Percentiles rank a stretch among this genome's conserved stretches.
Evolutionary conservation across 2,113 vertebrate species (phyloP).

Genomic region (Sigmodon hispidus): DNA sequence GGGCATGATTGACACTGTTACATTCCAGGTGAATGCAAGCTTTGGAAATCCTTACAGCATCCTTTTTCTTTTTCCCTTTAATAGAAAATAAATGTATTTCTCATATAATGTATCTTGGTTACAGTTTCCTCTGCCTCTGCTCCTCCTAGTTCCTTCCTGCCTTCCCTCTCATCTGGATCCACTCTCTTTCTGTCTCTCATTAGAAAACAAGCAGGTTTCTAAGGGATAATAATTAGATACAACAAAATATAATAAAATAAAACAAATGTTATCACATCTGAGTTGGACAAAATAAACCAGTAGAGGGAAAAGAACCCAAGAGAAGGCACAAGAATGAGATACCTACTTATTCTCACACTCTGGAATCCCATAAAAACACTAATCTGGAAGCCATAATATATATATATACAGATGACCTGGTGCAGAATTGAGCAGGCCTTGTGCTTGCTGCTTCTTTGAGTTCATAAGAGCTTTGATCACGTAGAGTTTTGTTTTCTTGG

Average conservation of each 20-base stretch:
- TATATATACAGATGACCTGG: background rate
- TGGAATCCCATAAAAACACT: background rate
- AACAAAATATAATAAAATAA: background rate
- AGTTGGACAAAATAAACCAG: background rate
- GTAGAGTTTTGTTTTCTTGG: background rate
- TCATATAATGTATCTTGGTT: background rate
- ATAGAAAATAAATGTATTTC: background rate
- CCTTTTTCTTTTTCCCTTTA: background rate
- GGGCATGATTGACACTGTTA: too few species aligned
- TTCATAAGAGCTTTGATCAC: background rate
- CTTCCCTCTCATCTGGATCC: background rate
- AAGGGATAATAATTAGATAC: background rate
- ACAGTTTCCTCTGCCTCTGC: background rate
- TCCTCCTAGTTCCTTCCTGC: background rate
- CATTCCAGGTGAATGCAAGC: too few species aligned
- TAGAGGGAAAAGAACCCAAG: background rate
- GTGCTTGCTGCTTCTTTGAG: background rate
- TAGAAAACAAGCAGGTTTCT: background rate
- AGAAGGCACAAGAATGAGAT: background rate
- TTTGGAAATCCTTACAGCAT: conserved; percentile 1
- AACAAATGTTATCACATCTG: background rate
- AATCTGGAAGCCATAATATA: background rate
- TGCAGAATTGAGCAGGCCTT: background rate
- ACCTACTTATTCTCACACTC: background rate
- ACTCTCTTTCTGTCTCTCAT: background rate